phyloP scores from a whole-genome alignment of 2,888 invertebrate genomes.

The Meliscaeva auricollis region DNA sequence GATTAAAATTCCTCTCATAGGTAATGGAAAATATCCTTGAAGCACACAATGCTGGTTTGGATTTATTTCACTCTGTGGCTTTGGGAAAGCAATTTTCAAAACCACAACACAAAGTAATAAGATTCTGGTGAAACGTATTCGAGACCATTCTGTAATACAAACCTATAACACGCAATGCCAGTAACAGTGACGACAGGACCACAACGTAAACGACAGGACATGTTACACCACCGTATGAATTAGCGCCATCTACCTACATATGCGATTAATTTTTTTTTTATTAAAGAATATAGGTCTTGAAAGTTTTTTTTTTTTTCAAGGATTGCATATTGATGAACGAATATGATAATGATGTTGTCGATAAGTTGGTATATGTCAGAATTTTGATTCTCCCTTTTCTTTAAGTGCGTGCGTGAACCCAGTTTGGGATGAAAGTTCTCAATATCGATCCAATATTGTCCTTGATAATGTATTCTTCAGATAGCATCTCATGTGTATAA shows the following conservation, averaged over 20 bases:
- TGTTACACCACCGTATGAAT: background rate
- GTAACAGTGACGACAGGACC: background rate
- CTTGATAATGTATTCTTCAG: too few species aligned
- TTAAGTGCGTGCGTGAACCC: too few species aligned
- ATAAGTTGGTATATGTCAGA: too few species aligned
- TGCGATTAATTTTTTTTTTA: background rate
- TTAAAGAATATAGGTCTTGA: background rate
- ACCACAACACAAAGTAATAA: constrained; percentile 21
- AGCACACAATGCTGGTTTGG: background rate
- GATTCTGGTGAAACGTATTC: constrained; percentile 2
- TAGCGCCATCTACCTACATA: background rate
- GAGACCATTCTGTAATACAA: background rate
- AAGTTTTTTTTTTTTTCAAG: constrained; percentile 16
- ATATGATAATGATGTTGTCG: background rate
- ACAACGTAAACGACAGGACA: background rate
- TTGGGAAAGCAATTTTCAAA: constrained; percentile 12
- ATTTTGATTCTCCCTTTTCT: background rate
- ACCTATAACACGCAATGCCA: background rate
- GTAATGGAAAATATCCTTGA: background rate
- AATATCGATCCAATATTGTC: too few species aligned
- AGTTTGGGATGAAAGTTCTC: too few species aligned
- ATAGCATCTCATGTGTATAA: too few species aligned
- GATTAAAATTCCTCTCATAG: constrained; percentile 8
- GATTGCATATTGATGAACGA: background rate
- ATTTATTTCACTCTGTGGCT: constrained; percentile 6